Conservation (phyloP, 2,888 invertebrate genomes). For the Dendrolimus houi region DNA sequence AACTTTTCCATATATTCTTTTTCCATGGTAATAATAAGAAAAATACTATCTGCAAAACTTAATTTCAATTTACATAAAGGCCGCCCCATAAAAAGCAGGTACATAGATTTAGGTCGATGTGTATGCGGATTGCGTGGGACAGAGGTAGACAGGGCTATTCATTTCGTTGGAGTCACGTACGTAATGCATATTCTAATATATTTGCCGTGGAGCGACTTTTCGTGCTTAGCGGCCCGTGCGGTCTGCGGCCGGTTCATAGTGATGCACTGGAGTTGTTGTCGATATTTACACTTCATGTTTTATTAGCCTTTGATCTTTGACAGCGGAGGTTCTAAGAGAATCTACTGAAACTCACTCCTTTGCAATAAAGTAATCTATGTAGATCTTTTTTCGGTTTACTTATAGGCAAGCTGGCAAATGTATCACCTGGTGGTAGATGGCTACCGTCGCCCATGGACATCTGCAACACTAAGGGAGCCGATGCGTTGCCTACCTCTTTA, state of each 20-base stretch:
- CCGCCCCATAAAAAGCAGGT: constrained; percentile 1
- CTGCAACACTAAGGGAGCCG: too few relatives aligned
- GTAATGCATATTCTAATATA: constrained; percentile 77
- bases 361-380: too few relatives aligned
- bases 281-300: too few relatives aligned
- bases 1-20: constrained; percentile 13
- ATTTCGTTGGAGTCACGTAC: constrained; percentile 65
- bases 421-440: too few relatives aligned
- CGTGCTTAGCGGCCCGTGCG: constrained; percentile 71
- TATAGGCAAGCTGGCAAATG: too few relatives aligned
- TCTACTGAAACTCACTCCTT: too few relatives aligned
- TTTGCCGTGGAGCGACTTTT: constrained; percentile 71
- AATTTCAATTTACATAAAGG: constrained; percentile 4
- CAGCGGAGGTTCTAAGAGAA: too few relatives aligned
- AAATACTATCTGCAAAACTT: neutral
- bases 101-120: constrained; percentile 10
- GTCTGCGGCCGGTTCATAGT: constrained; percentile 55
- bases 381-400: too few relatives aligned
- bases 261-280: constrained; percentile 14
- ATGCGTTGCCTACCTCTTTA: too few relatives aligned
- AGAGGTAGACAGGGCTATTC: constrained; percentile 51
- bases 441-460: too few relatives aligned
- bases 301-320: too few relatives aligned
- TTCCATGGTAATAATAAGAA: too few relatives aligned
- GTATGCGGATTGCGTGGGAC: constrained; percentile 26